A percentile compares a stretch with the other conserved stretches of the same genome.
phyloP scores from a whole-genome alignment of 2,113 vertebrate species.

The Myiagra hebetior region DNA sequence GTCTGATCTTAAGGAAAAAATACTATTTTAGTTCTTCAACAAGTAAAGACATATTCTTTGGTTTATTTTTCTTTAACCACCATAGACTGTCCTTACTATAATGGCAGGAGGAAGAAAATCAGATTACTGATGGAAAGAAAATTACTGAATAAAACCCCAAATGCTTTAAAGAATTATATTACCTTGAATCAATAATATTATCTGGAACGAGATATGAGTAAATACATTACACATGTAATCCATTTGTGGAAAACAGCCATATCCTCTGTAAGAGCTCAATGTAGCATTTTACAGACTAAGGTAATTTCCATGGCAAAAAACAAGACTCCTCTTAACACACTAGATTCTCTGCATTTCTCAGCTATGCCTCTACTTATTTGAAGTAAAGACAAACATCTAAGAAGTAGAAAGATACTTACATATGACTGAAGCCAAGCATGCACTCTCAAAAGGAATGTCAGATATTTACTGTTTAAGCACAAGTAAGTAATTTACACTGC shows the following conservation, averaged over 20 bases:
- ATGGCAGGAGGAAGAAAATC: background rate
- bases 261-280: background rate
- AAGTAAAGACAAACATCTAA: background rate
- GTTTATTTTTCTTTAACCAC: background rate
- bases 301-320: background rate
- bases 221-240: conserved; percentile 12
- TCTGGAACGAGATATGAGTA: background rate
- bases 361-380: background rate
- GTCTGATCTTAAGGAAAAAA: background rate
- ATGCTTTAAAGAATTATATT: conserved; percentile 44
- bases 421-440: conserved; percentile 7
- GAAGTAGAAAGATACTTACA: background rate
- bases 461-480: conserved; percentile 19
- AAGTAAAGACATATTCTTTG: background rate
- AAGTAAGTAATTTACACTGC: background rate
- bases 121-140: background rate
- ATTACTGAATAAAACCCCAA: background rate
- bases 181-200: background rate
- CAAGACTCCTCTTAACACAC: background rate
- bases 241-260: conserved; percentile 8
- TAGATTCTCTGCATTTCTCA: background rate
- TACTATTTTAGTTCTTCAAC: background rate
- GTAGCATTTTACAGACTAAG: background rate
- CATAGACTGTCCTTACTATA: background rate
- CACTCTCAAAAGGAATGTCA: conserved; percentile 43